Base-by-base conservation (phyloP, 1,140 invertebrate genomes). In the Drosophila mayri region DNA sequence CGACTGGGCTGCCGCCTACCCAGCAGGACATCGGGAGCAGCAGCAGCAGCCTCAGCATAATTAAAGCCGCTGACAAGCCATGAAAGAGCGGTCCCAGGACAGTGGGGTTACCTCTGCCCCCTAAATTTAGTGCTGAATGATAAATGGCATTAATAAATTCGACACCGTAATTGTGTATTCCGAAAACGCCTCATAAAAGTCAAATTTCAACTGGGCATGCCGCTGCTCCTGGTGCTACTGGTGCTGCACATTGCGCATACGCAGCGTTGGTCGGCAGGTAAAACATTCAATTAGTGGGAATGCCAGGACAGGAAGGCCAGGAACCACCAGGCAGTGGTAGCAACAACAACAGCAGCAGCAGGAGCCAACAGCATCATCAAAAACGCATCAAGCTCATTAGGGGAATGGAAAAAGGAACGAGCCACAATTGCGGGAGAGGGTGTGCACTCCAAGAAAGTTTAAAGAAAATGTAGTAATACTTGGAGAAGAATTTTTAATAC, bases 381-480 rank as follows among this genome's bases (percentile, higher is more conserved):
- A 87, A 87, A 87, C 84, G 84, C 84, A 87, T 87, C 84, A 87
- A 82, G 70, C 85, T 90, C 80, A 87, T 87, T 88, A 79, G 75
- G 65, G 49, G 38, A 38, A 63, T 52, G 71, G 32, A 72, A 63
- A 50, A 59, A 41, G 37, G 54, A 58, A 44, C 18, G 10, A 30
- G 52, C 14, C 9, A 8, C 11, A 14, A 22, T 28, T 16, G 9
- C 37, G 14, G 18, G 30, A 41, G 62, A 30, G 37, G 54, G 25
- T 22, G 3, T 63, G 25, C 55, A 64, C 62, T 43, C 4, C 1
- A 3, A 32, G 41, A 64, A 64, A 64, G 16, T 10, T 16, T 10
- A 0, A 4, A 7, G 5, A 1, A 20, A 1, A 35, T 16, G 35
- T 1, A 20, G n/a, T 32, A 14, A 0, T 4, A 18, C 0, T 20